Evolutionary conservation across 2,113 vertebrate genomes (phyloP).

Genomic region (Speoplatyrhinus poulsoni): DNA sequence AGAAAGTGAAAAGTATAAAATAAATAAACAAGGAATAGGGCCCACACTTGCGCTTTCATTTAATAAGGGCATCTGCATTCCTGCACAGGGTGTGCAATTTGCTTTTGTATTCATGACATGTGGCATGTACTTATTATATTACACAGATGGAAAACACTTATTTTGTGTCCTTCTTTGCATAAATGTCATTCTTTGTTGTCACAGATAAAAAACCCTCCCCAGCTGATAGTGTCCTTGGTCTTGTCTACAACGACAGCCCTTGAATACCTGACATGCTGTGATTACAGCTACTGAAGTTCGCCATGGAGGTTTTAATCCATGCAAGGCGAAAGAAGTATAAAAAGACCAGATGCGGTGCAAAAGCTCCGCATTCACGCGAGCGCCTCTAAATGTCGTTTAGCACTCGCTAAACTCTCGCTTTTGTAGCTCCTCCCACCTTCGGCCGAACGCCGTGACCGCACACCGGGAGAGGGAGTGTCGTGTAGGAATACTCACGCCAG

Average conservation of each 20-base stretch:
- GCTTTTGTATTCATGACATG: neutral
- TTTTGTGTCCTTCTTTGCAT: neutral
- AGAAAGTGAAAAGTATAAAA: neutral
- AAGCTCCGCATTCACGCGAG: too few species aligned
- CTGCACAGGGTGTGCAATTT: neutral
- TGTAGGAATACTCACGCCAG: too few species aligned
- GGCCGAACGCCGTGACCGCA: too few species aligned
- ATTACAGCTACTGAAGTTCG: conserved; percentile 53
- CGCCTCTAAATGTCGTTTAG: too few species aligned
- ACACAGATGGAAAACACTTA: neutral
- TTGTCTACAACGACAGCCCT: conserved; percentile 32
- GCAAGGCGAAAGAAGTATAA: conserved; percentile 45
- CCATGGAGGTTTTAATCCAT: conserved; percentile 47
- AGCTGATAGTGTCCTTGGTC: conserved; percentile 14
- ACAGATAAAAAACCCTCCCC: conserved; percentile 14
- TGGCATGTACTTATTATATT: neutral
- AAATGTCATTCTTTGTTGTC: neutral
- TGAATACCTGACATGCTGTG: conserved; percentile 38
- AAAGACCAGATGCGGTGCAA: too few species aligned
- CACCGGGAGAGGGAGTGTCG: too few species aligned
- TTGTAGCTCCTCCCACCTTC: too few species aligned
- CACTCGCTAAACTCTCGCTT: too few species aligned
- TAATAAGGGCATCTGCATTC: neutral
- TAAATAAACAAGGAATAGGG: neutral
- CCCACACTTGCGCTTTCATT: neutral